Evolutionary conservation across 1,140 invertebrate species (phyloP), one percentile per base, ranked within the genome.

Genomic region (Drosophila auraria): DNA sequence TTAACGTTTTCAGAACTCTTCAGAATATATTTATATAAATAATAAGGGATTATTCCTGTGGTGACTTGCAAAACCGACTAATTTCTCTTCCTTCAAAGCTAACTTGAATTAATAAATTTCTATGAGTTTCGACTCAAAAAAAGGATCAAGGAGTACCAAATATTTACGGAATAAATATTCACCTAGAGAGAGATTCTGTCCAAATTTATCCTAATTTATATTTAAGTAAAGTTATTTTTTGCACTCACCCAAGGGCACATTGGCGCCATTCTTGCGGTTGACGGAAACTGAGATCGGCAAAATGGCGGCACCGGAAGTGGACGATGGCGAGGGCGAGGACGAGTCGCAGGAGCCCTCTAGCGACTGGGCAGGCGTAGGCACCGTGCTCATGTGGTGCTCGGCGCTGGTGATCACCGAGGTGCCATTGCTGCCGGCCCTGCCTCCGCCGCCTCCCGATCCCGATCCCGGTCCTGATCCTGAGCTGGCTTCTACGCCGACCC

Each of bases 341-440:
- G 92, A 93, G 75, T 93, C 92, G 68, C 92, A 92, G 42, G 92
- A 93, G 8, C 92, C 92, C 69, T 92, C 90, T 44, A 93, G 53
- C 30, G 92, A 93, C 33, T 91, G 91, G 36, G 92, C 89, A 33
- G 92, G 92, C 47, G 92, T 91, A 53, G 92, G 91, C 53, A 93
- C 92, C 33, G 91, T 82, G 17, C 76, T 76, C 82, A 92, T 92
- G 65, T 92, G 91, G 27, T 91, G 91, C 44, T 92, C 91, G 45
- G 78, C 78, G 40, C 86, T 89, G 47, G 84, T 89, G 25, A 89
- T 91, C 53, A 82, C 82, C 56, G 82, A 80, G 23, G 79, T 77
- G 27, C 71, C 82, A 30, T 58, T 58, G 14, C 73, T 49, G n/a
- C 75, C 45, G 12, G 45, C 23, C 45, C 77, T 49, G 4, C 38